A percentile compares a stretch with the other conserved stretches of the same genome.
Conservation (phyloP, 2,797 vertebrate genomes). For the Loriculus beryllinus region DNA sequence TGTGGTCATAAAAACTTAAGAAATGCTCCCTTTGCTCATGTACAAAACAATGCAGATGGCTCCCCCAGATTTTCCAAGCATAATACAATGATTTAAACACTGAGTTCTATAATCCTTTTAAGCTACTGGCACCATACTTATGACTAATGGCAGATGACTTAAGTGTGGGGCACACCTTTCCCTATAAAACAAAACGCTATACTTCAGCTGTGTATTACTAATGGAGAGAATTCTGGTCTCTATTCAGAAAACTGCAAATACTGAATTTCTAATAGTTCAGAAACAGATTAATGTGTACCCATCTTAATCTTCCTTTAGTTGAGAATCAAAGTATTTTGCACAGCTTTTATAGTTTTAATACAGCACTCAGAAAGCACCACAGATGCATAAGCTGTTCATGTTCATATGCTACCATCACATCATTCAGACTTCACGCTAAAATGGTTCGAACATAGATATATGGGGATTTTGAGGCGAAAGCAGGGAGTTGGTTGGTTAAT, state of each 20-base stretch:
- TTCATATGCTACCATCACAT: background rate
- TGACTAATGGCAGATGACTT: slow-evolving; percentile 5
- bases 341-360: background rate
- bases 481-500: background rate
- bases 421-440: background rate
- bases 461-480: background rate
- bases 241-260: background rate
- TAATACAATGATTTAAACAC: slow-evolving; percentile 23
- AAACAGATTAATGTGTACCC: slow-evolving; percentile 18
- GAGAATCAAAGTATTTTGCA: background rate
- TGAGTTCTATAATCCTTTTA: slow-evolving; percentile 22
- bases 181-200: slow-evolving; percentile 2
- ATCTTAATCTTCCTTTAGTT: slow-evolving; percentile 31
- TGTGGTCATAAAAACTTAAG: background rate
- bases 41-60: background rate
- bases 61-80: background rate
- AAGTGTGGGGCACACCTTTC: background rate
- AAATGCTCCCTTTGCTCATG: rapidly evolving
- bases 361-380: background rate
- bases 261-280: background rate
- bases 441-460: background rate
- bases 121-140: slow-evolving; percentile 4
- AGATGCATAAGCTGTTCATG: background rate
- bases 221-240: background rate
- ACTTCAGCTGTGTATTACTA: background rate